Evolutionary conservation across 2,113 vertebrate genomes (phyloP), one percentile per base, ranked within the genome.

Genomic region (Forbesichthys papilliferus): DNA sequence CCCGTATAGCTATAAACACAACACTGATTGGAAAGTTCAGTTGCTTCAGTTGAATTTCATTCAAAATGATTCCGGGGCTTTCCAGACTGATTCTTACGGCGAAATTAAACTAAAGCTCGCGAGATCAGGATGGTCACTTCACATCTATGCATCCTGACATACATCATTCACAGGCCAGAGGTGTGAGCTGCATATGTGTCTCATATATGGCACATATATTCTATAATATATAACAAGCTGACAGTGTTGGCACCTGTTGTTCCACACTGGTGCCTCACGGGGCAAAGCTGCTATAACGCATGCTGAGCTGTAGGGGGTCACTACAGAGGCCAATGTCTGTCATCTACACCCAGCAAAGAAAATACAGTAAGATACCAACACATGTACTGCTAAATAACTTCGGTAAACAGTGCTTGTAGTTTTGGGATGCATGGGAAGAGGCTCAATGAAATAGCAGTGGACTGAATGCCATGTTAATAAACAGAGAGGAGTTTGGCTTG

Each of bases 231-330:
- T 27, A 89, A 91, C 88, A 88, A 88, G 86, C 75, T 79, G 79
- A 84, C 81, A 77, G 81, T 56, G 81, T 77, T 64, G 57, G 73
- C 88, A 91, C 84, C 87, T 90, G 88, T 86, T 86, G 61, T 55
- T 73, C 14, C 67, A 56, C 73, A 83, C 75, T 83, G 82, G 51
- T 68, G 16, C 12, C 56, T 20, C 20, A 20, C 16, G 7, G 20
- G 9, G 9, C 20, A 51, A 51, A 71, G 77, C 78, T 70, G 77
- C 78, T 65, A 65, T 64, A 55, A 66, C 73, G 68, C 79, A 64
- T 67, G 77, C 83, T 81, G 83, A 3, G 60, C 36, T 11, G 7
- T 51, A 64, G 3, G 80, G 87, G 87, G 81, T 88, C 84, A 83
- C 65, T 20, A 73, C 69, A 69, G 70, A 59, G 77, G 76, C 55